These are phyloP conservation scores for rabbit (Oryctolagus cuniculus) DNA, from an alignment of 2,113 vertebrate genomes.

Conservation along the genomic window mOryCun1.1 NC_091450.1:38171001-38171500, in stretches of 20 bases:
- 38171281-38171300: too few species aligned
- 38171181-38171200: too few species aligned
- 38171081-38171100: not conserved
- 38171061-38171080: fast-evolving
- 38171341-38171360: not conserved
- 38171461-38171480: not conserved
- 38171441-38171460: not conserved
- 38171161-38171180: too few species aligned
- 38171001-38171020: not conserved
- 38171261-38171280: not conserved
- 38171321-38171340: not conserved
- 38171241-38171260: not conserved
- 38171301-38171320: not conserved
- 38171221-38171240: too few species aligned
- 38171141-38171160: not conserved
- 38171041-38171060: not conserved
- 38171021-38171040: too few species aligned
- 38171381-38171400: too few species aligned
- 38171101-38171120: not conserved
- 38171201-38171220: not conserved
- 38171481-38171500: fast-evolving
- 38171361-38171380: too few species aligned
- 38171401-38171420: too few species aligned
- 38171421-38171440: fast-evolving
- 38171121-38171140: not conserved